Percentiles rank a stretch among this genome's conserved stretches.
phyloP scores from a whole-genome alignment of 2,888 invertebrate species.

The Acrobasis suavella region DNA sequence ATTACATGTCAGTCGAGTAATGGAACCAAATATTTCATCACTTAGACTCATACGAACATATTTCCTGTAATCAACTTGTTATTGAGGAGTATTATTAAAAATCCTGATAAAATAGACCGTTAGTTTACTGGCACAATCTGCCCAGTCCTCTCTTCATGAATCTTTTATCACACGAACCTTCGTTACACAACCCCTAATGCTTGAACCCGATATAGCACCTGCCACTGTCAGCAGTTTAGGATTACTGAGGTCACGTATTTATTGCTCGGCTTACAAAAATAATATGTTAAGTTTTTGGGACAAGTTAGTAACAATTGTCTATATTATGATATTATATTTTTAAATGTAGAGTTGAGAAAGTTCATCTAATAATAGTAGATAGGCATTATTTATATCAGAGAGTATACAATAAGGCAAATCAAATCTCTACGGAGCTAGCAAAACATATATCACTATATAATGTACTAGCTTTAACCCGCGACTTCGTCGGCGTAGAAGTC shows the following conservation, averaged over 20 bases:
- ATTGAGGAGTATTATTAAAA: too few species aligned
- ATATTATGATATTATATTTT: neutral
- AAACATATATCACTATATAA: too few species aligned
- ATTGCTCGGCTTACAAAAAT: neutral
- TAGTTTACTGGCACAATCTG: neutral
- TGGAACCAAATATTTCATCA: neutral
- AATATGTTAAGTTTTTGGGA: neutral
- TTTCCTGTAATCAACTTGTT: too few species aligned
- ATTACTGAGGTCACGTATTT: neutral
- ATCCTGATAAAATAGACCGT: neutral
- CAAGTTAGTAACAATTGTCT: neutral
- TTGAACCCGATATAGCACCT: neutral
- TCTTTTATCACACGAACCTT: conserved; percentile 1
- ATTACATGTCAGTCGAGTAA: too few species aligned
- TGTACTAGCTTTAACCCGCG: too few species aligned
- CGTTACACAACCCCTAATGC: neutral
- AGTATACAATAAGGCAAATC: too few species aligned
- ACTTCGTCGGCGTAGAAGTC: too few species aligned
- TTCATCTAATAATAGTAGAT: too few species aligned
- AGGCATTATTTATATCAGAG: too few species aligned
- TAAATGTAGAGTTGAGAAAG: neutral
- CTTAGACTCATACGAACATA: neutral
- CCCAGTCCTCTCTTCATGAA: conserved; percentile 1
- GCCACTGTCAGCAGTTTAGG: neutral
- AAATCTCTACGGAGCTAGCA: too few species aligned